These are phyloP conservation scores for Cerastis leucographa DNA, from an alignment of 2,888 invertebrate genomes.

Conservation along the genomic window DNA sequence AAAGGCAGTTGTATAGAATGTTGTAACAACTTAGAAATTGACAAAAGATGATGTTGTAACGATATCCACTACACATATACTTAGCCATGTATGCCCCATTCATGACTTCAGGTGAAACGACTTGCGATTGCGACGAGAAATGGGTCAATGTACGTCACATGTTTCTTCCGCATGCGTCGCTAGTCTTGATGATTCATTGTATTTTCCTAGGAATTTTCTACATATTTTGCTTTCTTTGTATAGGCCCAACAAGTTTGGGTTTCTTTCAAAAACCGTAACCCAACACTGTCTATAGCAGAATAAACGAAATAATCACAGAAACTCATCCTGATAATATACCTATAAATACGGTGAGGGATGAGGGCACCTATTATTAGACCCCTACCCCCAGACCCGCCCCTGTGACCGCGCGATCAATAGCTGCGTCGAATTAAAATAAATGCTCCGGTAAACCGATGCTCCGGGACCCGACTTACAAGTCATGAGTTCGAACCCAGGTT, in stretches of 20 bases:
- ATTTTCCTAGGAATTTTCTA: background rate
- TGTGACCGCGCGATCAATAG: constrained; percentile 55
- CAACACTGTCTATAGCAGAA: background rate
- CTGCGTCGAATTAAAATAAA: constrained; percentile 62
- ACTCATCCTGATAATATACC: constrained; percentile 33
- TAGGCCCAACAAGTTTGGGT: background rate
- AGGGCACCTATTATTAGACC: constrained; percentile 51
- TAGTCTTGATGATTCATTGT: background rate
- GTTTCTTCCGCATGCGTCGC: background rate
- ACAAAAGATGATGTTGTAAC: background rate
- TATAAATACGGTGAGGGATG: constrained; percentile 45
- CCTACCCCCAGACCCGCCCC: background rate
- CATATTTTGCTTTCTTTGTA: background rate
- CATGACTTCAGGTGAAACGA: background rate
- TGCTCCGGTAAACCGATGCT: constrained; percentile 21
- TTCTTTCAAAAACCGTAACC: background rate
- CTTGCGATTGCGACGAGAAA: background rate
- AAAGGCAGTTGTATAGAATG: background rate
- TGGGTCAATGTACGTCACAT: background rate
- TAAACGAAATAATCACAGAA: constrained; percentile 30
- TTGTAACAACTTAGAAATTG: background rate
- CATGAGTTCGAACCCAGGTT: background rate
- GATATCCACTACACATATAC: background rate
- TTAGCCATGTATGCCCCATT: background rate
- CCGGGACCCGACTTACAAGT: background rate